Evolutionary conservation across 1,140 invertebrate species (phyloP).

Genomic region (Ectropis grisescens): DNA sequence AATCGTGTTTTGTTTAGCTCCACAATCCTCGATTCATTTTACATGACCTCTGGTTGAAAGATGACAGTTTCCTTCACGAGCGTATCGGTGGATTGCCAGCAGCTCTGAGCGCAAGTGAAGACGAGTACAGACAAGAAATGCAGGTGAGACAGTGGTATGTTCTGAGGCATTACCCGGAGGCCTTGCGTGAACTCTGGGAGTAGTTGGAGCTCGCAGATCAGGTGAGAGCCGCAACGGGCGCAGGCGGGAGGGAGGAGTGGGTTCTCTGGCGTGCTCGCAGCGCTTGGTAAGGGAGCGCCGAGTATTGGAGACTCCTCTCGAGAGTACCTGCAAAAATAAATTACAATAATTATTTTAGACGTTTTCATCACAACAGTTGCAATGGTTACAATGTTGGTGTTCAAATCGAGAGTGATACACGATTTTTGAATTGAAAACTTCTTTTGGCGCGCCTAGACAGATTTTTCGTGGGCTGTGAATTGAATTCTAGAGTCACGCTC

Average conservation of each 20-base stretch:
- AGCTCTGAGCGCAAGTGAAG: conserved; percentile 86
- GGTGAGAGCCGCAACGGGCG: conserved; percentile 77
- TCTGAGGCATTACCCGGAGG: conserved; percentile 71
- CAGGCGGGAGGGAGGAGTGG: conserved; percentile 71
- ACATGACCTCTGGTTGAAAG: conserved; percentile 78
- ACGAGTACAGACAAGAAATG: conserved; percentile 88
- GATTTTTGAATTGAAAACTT: too few relatives aligned
- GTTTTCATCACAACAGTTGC: too few relatives aligned
- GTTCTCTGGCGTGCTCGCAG: conserved; percentile 21
- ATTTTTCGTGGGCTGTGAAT: too few relatives aligned
- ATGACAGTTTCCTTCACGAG: conserved; percentile 80
- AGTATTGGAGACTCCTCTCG: conserved; percentile 77
- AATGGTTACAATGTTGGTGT: too few relatives aligned
- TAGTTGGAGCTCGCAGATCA: conserved; percentile 86
- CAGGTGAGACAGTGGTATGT: conserved; percentile 63
- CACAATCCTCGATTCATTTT: too few relatives aligned
- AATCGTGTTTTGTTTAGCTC: too few relatives aligned
- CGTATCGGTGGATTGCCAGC: conserved; percentile 80
- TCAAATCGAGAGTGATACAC: too few relatives aligned
- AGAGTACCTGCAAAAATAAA: conserved; percentile 74
- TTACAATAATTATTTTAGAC: not conserved
- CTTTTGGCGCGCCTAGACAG: too few relatives aligned
- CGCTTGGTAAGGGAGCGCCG: conserved; percentile 71
- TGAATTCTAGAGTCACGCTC: too few relatives aligned
- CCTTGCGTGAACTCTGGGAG: conserved; percentile 83